Conservation (phyloP, 2,797 vertebrate genomes). For the Petrocephalus schoutedeni region DNA sequence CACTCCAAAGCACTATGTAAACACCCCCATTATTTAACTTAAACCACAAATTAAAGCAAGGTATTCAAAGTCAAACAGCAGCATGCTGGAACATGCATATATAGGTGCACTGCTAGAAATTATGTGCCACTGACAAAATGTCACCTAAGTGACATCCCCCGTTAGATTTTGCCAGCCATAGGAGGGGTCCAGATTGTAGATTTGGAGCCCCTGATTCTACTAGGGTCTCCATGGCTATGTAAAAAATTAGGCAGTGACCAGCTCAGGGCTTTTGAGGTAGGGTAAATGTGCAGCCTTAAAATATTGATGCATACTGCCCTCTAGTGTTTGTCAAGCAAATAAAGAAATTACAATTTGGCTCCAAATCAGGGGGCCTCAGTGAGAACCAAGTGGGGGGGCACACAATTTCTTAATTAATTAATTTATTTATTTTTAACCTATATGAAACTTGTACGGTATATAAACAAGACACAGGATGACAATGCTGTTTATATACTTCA, state of each 20-base stretch:
- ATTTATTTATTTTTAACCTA: not conserved
- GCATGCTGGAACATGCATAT: not conserved
- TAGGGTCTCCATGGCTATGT: not conserved
- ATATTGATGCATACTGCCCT: slow-evolving; percentile 16
- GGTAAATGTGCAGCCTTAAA: not conserved
- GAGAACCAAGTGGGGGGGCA: not conserved
- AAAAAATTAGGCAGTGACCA: not conserved
- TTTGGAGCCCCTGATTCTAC: not conserved
- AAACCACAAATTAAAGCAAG: not conserved
- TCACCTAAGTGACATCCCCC: not conserved
- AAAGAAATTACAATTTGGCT: not conserved
- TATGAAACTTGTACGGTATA: not conserved
- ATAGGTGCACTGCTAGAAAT: not conserved
- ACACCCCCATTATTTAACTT: not conserved
- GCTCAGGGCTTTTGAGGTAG: not conserved
- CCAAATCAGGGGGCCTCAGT: not conserved
- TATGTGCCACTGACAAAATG: not conserved
- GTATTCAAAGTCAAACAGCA: not conserved
- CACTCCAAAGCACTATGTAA: not conserved
- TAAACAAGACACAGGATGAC: not conserved
- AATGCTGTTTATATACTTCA: not conserved
- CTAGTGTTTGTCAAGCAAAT: slow-evolving; percentile 1
- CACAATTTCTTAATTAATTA: not conserved
- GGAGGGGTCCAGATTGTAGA: not conserved
- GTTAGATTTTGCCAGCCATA: too few relatives aligned